These are phyloP conservation scores for Piliocolobus tephrosceles DNA, from an alignment of 2,113 vertebrate genomes.

Conservation along the genomic window DNA sequence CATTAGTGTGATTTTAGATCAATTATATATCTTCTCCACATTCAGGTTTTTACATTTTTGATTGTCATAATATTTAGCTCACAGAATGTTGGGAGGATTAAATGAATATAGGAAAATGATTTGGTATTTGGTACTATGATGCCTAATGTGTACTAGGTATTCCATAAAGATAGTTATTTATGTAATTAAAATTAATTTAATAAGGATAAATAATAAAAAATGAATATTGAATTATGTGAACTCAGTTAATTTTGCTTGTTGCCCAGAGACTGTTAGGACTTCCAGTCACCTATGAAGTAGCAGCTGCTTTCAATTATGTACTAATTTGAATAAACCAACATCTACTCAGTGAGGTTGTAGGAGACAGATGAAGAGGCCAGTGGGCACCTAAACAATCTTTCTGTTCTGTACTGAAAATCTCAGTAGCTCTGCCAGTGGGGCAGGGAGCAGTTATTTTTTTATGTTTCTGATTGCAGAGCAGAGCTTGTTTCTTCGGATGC, in stretches of 20 bases:
- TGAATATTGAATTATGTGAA: slow-evolving; percentile 27
- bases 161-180: neutral
- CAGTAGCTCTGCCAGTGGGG: neutral
- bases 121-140: neutral
- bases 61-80: neutral
- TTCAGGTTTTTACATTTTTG: neutral
- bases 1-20: neutral
- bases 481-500: neutral
- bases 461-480: neutral
- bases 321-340: slow-evolving; percentile 51
- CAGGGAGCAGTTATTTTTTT: neutral
- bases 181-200: slow-evolving; percentile 37
- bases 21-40: neutral
- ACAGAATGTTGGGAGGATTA: neutral
- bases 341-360: neutral
- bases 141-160: neutral
- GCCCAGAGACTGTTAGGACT: slow-evolving; percentile 55
- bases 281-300: slow-evolving; percentile 54
- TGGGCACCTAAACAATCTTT: neutral
- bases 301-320: slow-evolving; percentile 57
- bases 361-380: neutral
- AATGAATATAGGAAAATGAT: neutral
- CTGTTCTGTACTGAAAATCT: neutral
- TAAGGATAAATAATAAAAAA: neutral
- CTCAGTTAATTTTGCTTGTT: slow-evolving; percentile 39